These are phyloP conservation scores for Pseudochirops corinnae DNA, from an alignment of 2,797 vertebrate genomes.

Conservation along the genomic window DNA sequence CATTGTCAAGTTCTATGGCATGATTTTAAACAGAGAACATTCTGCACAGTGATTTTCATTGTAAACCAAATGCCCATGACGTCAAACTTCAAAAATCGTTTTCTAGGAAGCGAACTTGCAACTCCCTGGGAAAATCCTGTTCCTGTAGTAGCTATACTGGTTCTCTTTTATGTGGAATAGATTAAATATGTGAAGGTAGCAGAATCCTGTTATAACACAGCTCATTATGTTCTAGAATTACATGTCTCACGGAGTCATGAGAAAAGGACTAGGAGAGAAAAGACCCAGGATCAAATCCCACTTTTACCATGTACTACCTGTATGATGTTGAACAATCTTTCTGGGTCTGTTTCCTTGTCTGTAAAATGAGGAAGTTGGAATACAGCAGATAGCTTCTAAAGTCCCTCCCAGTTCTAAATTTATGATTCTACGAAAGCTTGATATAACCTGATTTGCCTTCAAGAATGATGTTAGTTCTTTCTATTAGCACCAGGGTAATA, in stretches of 20 bases:
- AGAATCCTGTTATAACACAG: background rate
- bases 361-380: background rate
- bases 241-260: background rate
- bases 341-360: background rate
- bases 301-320: background rate
- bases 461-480: conserved; percentile 1
- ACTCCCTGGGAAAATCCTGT: background rate
- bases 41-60: conserved; percentile 42
- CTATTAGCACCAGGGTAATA: background rate
- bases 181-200: background rate
- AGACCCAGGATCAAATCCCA: background rate
- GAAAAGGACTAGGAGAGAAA: background rate
- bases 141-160: background rate
- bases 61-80: conserved; percentile 37
- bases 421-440: background rate
- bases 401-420: background rate
- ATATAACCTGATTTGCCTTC: background rate
- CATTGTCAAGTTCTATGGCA: conserved; percentile 28
- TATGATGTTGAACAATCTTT: background rate
- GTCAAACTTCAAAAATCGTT: conserved; percentile 48
- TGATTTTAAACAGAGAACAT: conserved; percentile 54
- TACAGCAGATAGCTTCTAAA: background rate
- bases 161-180: background rate
- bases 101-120: conserved; percentile 45
- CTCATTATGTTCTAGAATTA: background rate